Conservation (phyloP, 2,113 vertebrate species). For the Corythoichthys intestinalis region DNA sequence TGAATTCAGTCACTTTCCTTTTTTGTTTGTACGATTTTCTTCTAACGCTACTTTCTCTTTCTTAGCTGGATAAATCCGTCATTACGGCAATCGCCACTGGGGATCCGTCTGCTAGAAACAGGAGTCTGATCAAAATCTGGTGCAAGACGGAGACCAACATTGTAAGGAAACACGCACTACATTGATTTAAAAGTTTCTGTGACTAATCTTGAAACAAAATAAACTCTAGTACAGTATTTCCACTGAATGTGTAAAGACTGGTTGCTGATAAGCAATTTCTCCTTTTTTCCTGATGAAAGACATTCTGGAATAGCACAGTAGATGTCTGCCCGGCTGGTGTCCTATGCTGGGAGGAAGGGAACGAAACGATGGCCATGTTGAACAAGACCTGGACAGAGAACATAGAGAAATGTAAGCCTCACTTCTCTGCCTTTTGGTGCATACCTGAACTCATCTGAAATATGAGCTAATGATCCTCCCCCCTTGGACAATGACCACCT, state of each 20-base stretch:
- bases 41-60: background rate
- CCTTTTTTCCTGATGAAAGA: slow-evolving; percentile 57
- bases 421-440: slow-evolving; percentile 11
- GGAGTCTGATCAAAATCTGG: slow-evolving; percentile 86
- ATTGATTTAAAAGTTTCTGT: slow-evolving; percentile 5
- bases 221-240: background rate
- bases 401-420: slow-evolving; percentile 80
- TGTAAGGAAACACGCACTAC: slow-evolving; percentile 67
- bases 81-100: slow-evolving; percentile 83
- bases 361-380: slow-evolving; percentile 66
- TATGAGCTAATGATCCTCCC: slow-evolving; percentile 35
- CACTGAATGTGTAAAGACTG: no score
- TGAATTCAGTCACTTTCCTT: no score
- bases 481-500: slow-evolving; percentile 61
- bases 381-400: slow-evolving; percentile 70
- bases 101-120: slow-evolving; percentile 78
- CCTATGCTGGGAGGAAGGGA: slow-evolving; percentile 74
- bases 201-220: slow-evolving; percentile 7
- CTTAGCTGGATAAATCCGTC: slow-evolving; percentile 87
- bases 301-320: slow-evolving; percentile 75
- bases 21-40: no score
- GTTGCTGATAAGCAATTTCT: no score
- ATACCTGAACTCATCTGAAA: slow-evolving; percentile 47
- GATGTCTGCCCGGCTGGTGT: slow-evolving; percentile 70
- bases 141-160: slow-evolving; percentile 73